These are phyloP conservation scores for Notiomystis cincta DNA, from an alignment of 2,113 vertebrate species.

Conservation along the genomic window DNA sequence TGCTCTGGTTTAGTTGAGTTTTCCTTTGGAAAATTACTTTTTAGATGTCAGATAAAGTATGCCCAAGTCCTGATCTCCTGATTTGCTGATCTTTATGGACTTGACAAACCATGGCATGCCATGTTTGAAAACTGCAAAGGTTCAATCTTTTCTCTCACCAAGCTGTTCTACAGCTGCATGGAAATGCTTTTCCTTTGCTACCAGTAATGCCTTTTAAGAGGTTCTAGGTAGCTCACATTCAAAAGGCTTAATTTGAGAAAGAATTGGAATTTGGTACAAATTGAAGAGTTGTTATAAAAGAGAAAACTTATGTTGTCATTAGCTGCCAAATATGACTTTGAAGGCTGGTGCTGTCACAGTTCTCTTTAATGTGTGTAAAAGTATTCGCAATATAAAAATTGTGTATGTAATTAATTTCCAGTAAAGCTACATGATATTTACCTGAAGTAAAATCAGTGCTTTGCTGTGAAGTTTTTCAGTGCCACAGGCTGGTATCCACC, in stretches of 20 bases:
- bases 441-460: background rate
- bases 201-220: background rate
- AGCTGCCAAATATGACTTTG: background rate
- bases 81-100: background rate
- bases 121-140: background rate
- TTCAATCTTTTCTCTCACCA: background rate
- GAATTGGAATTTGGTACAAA: background rate
- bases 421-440: background rate
- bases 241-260: background rate
- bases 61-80: background rate
- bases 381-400: background rate
- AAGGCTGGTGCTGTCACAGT: background rate
- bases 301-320: background rate
- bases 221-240: background rate
- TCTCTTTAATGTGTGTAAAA: background rate
- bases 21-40: background rate
- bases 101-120: fast-evolving
- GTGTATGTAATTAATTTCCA: background rate
- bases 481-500: background rate
- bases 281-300: background rate
- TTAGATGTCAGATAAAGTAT: background rate
- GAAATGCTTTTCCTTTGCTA: background rate
- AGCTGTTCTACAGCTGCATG: background rate
- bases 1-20: background rate
- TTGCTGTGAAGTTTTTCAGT: background rate